Base-by-base conservation (phyloP, 2,888 invertebrate genomes). In the Marasmarcha lunaedactyla region DNA sequence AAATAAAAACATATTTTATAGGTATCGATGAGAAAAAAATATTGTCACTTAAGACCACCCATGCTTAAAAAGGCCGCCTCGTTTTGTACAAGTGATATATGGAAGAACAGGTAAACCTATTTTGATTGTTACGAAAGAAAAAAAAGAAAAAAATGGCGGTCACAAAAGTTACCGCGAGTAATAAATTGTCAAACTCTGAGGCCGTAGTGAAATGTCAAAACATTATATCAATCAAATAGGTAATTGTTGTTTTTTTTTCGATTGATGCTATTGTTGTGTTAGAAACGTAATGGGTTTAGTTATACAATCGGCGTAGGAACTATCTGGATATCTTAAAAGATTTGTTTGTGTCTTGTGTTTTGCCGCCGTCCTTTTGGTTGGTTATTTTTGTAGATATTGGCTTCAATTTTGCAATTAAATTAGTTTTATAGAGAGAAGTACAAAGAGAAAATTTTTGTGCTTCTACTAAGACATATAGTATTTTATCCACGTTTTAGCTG, bases 121-220 rank as follows among this genome's bases (percentile, higher is more conserved):
- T 30, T 30, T 30, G 30, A 30, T 30, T 30, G 30, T 30, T 30
- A 30, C 9, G 11, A 10, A n/a, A 9, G n/a, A 11, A 30, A 30
- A 30, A 30, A 30, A 7, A 9, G n/a, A 11, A 30, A 30, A 30
- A 30, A 30, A 10, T 30, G n/a, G 3, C 20, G 30, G 30, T 30
- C 4, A 7, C 30, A 4, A 30, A 30, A 11, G 30, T 30, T 30
- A n/a, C 30, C 30, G 30, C 30, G 11, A 4, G 30, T n/a, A 30
- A 30, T 30, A 30, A 30, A 30, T 30, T 30, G 30, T 30, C 30
- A 30, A 30, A 30, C 6, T 30, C n/a, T 30, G 10, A n/a, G 30
- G n/a, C 30, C 30, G n/a, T 30, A 30, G 30, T 30, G 47, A 50
- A 43, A 44, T 44, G 50, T 52, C 51, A 49, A 43, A 51, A 52